Evolutionary conservation across 2,888 invertebrate genomes (phyloP), one percentile per base, ranked within the genome.

Genomic region (Cheilosia impressa): DNA sequence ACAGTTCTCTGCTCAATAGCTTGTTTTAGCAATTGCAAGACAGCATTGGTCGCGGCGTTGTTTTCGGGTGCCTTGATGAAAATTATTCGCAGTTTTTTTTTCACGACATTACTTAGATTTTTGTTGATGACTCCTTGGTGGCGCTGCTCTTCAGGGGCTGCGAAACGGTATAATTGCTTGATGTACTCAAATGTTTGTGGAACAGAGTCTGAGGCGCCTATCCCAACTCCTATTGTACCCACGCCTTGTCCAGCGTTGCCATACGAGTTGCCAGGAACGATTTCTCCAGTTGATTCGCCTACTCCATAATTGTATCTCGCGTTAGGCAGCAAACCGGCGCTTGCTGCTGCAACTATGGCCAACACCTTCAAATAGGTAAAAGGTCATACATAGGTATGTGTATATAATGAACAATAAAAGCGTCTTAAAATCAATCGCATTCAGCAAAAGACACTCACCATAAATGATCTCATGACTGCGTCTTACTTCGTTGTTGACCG

Each of bases 1-100:
- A 91, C 91, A 19, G 92, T 92, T 87, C 90, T 88, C 41, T 92
- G 91, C 47, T 92, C 89, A 31, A 89, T 90, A 77, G 90, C 91
- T 80, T 91, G 90, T 77, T 91, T 22, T 91, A n/a, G 91, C 91
- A 91, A 76, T 58, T 90, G 88, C 55, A 91, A 78, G 4, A 90
- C 90, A 43, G 91, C 91, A 73, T 90, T 89, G 87, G 91, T 90
- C 50, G 91, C 72, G 1, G 89, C 91, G 77, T 88, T 89, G 78
- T 90, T 91, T 88, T 91, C 91, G 69, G 91, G 91, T 60, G 91
- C 91, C 89, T 91, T 91, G 53, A 91, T 91, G 89, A 91, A 91
- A 57, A 91, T 88, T 41, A 91, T 90, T 5, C 90, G 90, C 27
- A 91, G 75, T 47, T 90, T 90, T 71, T 90, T 90, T 53, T 89